A percentile compares a stretch with the other conserved stretches of the same genome.
phyloP scores from a whole-genome alignment of 2,888 invertebrate species.

The Agelastica alni region DNA sequence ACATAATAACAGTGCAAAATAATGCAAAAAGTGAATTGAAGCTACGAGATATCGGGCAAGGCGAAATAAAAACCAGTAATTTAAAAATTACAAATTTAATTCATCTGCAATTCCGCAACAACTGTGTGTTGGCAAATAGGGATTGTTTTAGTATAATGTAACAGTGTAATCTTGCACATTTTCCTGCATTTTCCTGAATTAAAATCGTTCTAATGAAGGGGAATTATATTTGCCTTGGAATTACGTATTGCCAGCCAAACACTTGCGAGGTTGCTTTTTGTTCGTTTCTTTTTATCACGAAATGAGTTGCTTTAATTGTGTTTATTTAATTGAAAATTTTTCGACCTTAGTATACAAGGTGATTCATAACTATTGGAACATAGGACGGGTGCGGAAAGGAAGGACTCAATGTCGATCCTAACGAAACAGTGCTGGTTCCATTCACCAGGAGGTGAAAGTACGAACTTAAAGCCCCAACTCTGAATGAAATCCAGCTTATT shows the following conservation, averaged over 20 bases:
- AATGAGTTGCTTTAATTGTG: slow-evolving; percentile 17
- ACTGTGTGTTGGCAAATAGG: slow-evolving; percentile 43
- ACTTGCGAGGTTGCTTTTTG: slow-evolving; percentile 15
- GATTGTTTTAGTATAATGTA: slow-evolving; percentile 46
- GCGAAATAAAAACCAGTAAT: slow-evolving; percentile 38
- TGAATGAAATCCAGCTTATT: too few relatives aligned
- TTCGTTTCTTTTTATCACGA: neutral
- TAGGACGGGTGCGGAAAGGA: too few relatives aligned
- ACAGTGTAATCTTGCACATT: slow-evolving; percentile 33
- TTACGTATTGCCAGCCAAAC: slow-evolving; percentile 40
- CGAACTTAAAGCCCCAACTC: too few relatives aligned
- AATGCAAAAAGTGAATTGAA: slow-evolving; percentile 18
- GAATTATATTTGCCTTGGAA: slow-evolving; percentile 44
- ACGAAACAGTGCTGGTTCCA: too few relatives aligned
- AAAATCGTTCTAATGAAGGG: slow-evolving; percentile 40
- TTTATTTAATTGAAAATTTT: slow-evolving; percentile 18
- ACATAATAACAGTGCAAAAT: slow-evolving; percentile 16
- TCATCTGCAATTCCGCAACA: slow-evolving; percentile 38
- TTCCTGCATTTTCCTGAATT: slow-evolving; percentile 38
- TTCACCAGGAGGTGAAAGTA: too few relatives aligned
- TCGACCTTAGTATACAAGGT: too few relatives aligned
- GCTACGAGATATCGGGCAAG: slow-evolving; percentile 26
- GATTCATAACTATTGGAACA: too few relatives aligned
- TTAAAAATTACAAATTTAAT: slow-evolving; percentile 40
- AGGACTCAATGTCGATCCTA: too few relatives aligned